Evolutionary conservation across 2,797 vertebrate species (phyloP).

Genomic region (Tympanoctomys barrerae): DNA sequence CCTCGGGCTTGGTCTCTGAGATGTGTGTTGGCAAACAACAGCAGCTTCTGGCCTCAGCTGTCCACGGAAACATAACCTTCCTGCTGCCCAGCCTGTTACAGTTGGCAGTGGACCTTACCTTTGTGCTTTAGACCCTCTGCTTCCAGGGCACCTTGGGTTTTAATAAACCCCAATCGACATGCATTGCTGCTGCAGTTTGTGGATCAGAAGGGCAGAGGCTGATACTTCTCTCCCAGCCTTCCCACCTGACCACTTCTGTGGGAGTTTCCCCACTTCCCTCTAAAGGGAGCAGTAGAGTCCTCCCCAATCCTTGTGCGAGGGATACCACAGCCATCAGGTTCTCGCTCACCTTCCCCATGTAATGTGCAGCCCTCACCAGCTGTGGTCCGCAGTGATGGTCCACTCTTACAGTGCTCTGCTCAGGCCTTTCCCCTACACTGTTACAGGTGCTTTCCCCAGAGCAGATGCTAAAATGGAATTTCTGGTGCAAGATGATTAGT

Average conservation of each 20-base stretch:
- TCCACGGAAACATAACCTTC: background rate
- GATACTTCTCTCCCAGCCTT: no score
- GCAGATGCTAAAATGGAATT: background rate
- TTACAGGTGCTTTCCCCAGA: background rate
- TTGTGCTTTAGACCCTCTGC: background rate
- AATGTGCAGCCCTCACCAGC: no score
- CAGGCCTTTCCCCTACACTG: background rate
- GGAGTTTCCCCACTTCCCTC: background rate
- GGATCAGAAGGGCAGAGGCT: background rate
- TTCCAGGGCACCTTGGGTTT: background rate
- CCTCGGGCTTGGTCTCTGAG: background rate
- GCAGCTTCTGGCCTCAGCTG: background rate
- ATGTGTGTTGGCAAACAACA: background rate
- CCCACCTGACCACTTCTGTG: background rate
- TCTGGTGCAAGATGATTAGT: background rate
- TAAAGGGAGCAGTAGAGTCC: background rate
- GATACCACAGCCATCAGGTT: background rate
- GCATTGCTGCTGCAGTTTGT: background rate
- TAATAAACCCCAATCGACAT: background rate
- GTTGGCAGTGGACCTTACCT: background rate
- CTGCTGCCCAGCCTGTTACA: background rate
- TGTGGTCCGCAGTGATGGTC: no score
- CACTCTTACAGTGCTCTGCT: background rate
- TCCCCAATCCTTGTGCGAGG: background rate
- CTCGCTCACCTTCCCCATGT: background rate